Evolutionary conservation across 2,113 vertebrate genomes (phyloP).

Genomic region (Semicossyphus pulcher): DNA sequence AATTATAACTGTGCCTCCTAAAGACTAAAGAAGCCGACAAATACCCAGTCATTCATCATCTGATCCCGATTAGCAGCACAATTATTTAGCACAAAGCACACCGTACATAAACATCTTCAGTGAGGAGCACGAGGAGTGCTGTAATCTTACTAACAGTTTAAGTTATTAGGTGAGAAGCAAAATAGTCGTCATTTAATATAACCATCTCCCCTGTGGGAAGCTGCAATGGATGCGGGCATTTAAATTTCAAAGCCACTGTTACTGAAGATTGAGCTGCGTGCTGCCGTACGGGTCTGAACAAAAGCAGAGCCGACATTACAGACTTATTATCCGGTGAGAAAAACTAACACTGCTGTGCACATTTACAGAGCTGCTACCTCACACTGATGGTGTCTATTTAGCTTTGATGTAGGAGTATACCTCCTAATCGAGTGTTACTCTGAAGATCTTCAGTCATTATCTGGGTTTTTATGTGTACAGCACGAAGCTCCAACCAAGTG

Average conservation of each 20-base stretch:
- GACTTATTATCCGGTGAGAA: constrained; percentile 5
- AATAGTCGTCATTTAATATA: constrained; percentile 6
- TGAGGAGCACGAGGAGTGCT: constrained; percentile 1
- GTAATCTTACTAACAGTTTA: constrained; percentile 21
- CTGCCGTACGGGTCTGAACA: background rate
- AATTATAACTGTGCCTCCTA: constrained; percentile 38
- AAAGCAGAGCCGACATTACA: background rate
- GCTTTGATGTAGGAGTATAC: constrained; percentile 10
- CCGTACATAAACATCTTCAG: background rate
- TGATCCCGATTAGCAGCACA: background rate
- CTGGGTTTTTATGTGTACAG: too few relatives aligned
- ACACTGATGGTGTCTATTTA: too few relatives aligned
- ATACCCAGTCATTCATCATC: constrained; percentile 20
- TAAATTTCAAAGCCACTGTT: constrained; percentile 32
- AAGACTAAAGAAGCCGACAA: constrained; percentile 16
- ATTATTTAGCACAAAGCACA: constrained; percentile 26
- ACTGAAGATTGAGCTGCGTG: constrained; percentile 11
- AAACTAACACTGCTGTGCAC: constrained; percentile 1
- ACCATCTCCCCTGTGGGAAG: background rate
- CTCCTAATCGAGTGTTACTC: constrained; percentile 6
- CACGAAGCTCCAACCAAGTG: too few relatives aligned
- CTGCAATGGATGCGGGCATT: constrained; percentile 18
- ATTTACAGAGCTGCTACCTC: constrained; percentile 6
- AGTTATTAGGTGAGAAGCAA: constrained; percentile 14
- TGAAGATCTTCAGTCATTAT: background rate